Base-by-base conservation (phyloP, 2,113 vertebrate species). In the Orthonyx spaldingii region DNA sequence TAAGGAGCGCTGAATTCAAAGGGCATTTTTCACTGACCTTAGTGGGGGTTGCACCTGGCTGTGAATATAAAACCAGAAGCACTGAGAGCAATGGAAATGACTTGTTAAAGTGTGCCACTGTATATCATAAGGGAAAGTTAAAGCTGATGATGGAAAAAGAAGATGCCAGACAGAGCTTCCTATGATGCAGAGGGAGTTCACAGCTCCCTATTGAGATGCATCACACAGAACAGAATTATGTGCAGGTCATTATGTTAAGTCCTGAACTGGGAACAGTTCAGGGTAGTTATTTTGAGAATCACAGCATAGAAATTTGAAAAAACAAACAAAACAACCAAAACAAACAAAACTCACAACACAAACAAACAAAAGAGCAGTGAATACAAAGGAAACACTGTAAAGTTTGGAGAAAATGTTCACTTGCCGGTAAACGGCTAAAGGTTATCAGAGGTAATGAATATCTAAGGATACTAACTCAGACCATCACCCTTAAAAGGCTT, bases 201-300 rank as follows among this genome's bases (percentile, higher is more conserved):
- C 42, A 66, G 46, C 57, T 53, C 64, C 3, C 0, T 35, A 28
- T 46, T 79, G 91, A 84, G 33, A 75, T 69, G 53, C 21, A 14
- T 65, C 78, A 80, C 46, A 60, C 72, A 74, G 42, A 83, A 87
- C 84, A 47, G 42, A 79, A 80, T 53, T 46, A 61, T 12, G 11
- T 37, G n/a, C 49, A 83, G 65, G 65, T 23, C 69, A 61, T 86
- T 93, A 89, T 41, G 46, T 26, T 95, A 81, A 89, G 89, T 77
- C 33, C 68, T 84, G 33, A 68, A 84, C 32, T 78, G 42, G 15
- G 42, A 94, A 89, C 80, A 77, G 64, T 55, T 75, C 71, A 84
- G 49, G 14, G 27, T 46, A 28, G 16, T 83, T 93, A 94, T 96
- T 94, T 91, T 71, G 83, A 95, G 63, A 96, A 42, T 61, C 55